A percentile compares a stretch with the other conserved stretches of the same genome.
phyloP scores from a whole-genome alignment of 2,797 vertebrate species.

The Fratercula arctica region DNA sequence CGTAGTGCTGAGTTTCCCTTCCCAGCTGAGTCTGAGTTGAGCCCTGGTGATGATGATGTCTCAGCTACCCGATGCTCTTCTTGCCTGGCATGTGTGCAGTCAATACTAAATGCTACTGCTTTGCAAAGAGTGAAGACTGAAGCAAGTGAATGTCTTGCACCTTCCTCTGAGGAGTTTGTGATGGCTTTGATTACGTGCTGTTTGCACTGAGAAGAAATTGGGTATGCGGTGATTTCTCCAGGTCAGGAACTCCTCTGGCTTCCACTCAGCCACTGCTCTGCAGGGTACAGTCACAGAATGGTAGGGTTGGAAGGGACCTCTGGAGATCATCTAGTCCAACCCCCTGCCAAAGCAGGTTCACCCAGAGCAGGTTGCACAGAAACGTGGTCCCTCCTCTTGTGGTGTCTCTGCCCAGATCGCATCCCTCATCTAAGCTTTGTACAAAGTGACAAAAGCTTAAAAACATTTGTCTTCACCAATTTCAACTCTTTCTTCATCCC shows the following conservation, averaged over 20 bases:
- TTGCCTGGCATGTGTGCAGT: not conserved
- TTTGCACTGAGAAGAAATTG: not conserved
- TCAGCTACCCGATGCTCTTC: not conserved
- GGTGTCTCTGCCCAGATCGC: not conserved
- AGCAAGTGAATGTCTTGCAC: not conserved
- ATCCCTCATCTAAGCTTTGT: not conserved
- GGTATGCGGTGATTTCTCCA: not conserved
- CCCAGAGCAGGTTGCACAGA: too few relatives aligned
- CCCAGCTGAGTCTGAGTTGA: not conserved
- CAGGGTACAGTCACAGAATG: not conserved
- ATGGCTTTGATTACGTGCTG: not conserved
- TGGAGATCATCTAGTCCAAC: too few relatives aligned
- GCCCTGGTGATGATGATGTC: not conserved
- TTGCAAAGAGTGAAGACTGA: not conserved
- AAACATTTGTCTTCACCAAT: not conserved
- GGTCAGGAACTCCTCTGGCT: not conserved
- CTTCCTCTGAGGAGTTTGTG: not conserved
- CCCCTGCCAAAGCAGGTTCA: too few relatives aligned
- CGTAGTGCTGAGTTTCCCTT: not conserved
- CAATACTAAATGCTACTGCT: too few relatives aligned
- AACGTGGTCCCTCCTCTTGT: not conserved
- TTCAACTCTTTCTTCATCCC: not conserved
- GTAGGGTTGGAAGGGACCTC: too few relatives aligned
- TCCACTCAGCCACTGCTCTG: not conserved
- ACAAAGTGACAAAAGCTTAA: not conserved